Evolutionary conservation across 2,113 vertebrate genomes (phyloP), one percentile per base, ranked within the genome.

Genomic region (Bos indicus): DNA sequence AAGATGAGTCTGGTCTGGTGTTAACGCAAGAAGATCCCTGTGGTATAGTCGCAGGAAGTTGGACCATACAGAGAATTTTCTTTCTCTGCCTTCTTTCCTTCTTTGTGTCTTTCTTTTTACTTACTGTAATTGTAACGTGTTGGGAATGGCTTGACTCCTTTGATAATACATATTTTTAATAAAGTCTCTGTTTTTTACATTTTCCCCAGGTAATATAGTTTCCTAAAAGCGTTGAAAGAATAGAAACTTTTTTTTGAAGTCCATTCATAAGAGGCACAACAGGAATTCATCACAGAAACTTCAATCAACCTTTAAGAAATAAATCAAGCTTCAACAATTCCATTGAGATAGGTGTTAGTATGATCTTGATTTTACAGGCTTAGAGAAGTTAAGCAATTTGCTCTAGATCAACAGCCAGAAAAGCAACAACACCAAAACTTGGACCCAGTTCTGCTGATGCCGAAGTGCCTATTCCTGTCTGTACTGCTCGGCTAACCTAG

Each of bases 401-500:
- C 33, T 95, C 17, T 51, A 51, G 17, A n/a, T 91, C 56, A 62
- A 10, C 21, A 60, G 64, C 81, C 30, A 59, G 54, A 57, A 60
- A 88, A 94, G 12, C 16, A 40, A 33, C 2, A n/a, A 1, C 33
- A 30, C 15, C 25, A 36, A 88, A 90, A 62, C 17, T 54, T 36
- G n/a, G 36, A 64, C 16, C 19, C 4, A 3, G n/a, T 43, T 97
- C 90, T 74, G n/a, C 33, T 81, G 57, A 52, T 40, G 95, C n/a
- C 21, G 2, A 67, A 8, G 16, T 2, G 7, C 48, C 2, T 3
- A 16, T 5, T 71, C 51, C 10, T 9, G 16, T 59, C 13, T 9
- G 30, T 1, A n/a, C 7, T 2, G 3, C 56, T 71, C 0, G 0
- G 40, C 43, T 59, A 54, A 8, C 8, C 46, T 48, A 28, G 46